phyloP scores from a whole-genome alignment of 2,888 invertebrate genomes.

The Achlya flavicornis region DNA sequence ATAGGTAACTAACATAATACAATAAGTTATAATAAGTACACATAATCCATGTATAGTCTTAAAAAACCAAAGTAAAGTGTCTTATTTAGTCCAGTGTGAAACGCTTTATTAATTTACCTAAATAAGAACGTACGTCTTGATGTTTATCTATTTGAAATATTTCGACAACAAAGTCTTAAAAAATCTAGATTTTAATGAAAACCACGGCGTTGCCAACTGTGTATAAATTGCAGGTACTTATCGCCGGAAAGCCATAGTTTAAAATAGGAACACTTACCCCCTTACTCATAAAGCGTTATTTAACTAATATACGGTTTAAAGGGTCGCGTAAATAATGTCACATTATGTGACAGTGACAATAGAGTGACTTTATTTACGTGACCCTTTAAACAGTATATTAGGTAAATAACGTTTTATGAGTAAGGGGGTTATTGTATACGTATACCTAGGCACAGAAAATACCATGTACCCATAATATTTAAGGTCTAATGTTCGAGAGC shows the following conservation, averaged over 20 bases:
- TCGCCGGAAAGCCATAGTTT: background rate
- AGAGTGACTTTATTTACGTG: no score
- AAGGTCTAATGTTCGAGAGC: background rate
- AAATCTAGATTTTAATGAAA: conserved; percentile 6
- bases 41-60: conserved; percentile 57
- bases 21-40: conserved; percentile 9
- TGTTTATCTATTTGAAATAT: conserved; percentile 30
- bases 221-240: background rate
- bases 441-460: background rate
- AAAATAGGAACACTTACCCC: background rate
- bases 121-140: conserved; percentile 29
- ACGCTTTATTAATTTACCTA: conserved; percentile 78
- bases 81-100: conserved; percentile 79
- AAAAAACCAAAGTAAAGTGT: conserved; percentile 81
- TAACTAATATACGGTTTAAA: no score
- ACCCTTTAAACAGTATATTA: no score
- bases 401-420: no score
- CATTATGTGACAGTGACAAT: no score
- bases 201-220: background rate
- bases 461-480: background rate
- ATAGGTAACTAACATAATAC: background rate
- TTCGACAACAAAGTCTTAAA: conserved; percentile 3
- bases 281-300: no score
- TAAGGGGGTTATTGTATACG: background rate
- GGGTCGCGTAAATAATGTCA: no score